Conservation (phyloP, 2,888 invertebrate species). For the Brachypterus glaber region DNA sequence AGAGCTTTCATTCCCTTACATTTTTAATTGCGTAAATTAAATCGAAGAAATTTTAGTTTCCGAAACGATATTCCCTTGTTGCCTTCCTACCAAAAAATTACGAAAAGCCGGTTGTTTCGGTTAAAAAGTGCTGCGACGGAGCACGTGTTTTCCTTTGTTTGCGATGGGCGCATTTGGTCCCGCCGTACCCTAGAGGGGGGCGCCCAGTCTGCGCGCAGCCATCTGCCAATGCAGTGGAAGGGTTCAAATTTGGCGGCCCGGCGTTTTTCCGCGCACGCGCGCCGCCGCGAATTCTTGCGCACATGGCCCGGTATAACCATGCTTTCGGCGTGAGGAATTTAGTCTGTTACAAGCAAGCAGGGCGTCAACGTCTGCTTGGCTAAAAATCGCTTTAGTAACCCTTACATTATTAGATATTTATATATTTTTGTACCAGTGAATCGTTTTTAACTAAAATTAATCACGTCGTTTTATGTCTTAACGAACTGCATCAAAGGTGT, state of each 20-base stretch:
- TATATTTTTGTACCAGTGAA: constrained; percentile 43
- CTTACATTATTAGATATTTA: constrained; percentile 29
- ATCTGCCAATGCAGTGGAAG: constrained; percentile 5
- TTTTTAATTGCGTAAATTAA: no score
- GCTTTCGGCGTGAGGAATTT: constrained; percentile 32
- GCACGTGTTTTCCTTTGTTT: constrained; percentile 31
- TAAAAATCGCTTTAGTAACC: constrained; percentile 30
- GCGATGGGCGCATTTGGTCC: constrained; percentile 16
- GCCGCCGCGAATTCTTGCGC: constrained; percentile 38
- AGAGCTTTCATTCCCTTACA: no score
- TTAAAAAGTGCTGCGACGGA: constrained; percentile 10
- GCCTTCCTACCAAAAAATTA: no score
- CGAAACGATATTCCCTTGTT: no score
- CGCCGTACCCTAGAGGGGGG: constrained; percentile 3
- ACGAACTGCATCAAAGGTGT: constrained; percentile 27
- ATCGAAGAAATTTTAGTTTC: no score
- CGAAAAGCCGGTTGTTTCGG: constrained; percentile 17
- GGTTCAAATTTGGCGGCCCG: constrained; percentile 19
- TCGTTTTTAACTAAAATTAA: constrained; percentile 31
- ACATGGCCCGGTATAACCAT: constrained; percentile 34
- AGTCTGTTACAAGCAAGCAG: constrained; percentile 41
- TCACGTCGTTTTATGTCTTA: constrained; percentile 35
- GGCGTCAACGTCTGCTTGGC: constrained; percentile 33
- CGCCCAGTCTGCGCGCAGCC: constrained; percentile 20
- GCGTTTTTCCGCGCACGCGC: constrained; percentile 41